Evolutionary conservation across 2,888 invertebrate species (phyloP), one percentile per base, ranked within the genome.

Genomic region (Patella depressa): DNA sequence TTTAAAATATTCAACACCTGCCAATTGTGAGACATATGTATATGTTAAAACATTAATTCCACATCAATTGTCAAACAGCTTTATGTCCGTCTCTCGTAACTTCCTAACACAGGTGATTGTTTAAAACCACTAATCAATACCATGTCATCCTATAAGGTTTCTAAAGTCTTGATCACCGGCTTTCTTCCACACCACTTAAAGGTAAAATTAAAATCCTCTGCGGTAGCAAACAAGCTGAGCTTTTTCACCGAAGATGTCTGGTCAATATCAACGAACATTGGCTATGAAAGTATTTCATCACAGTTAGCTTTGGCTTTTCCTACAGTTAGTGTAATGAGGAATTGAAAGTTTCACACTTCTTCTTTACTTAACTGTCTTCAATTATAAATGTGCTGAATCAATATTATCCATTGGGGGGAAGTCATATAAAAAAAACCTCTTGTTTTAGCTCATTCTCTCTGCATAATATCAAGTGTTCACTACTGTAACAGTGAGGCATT

Each of bases 21-120:
- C 24, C 24, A 45, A 24, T 65, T 19, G 65, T 65, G 24, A 24
- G 24, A 19, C 19, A 65, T 24, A 65, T 65, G 14, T 65, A 24
- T 65, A 65, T 65, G 65, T 24, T 65, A 24, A 65, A 65, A 65
- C 65, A 65, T 65, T 65, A 65, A 65, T 65, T 65, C 65, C 65
- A 65, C 65, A 24, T 65, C 65, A 65, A 65, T 65, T 65, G 65
- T 65, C 24, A 65, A 65, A 65, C 65, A 65, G 65, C 65, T 65
- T 65, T 24, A 65, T 24, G 65, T 45, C 45, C 9, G 45, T 9
- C 9, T 45, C 45, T 45, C 45, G 45, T 45, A 45, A 45, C 45
- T 45, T 45, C 45, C 45, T 45, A 45, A 45, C 45, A 45, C 45
- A 45, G 45, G 9, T 45, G 45, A 45, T 45, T 45, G 45, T 45